Conservation (phyloP, 64 coral and sea anemone genomes). For the Dendronephthya gigantea region DNA sequence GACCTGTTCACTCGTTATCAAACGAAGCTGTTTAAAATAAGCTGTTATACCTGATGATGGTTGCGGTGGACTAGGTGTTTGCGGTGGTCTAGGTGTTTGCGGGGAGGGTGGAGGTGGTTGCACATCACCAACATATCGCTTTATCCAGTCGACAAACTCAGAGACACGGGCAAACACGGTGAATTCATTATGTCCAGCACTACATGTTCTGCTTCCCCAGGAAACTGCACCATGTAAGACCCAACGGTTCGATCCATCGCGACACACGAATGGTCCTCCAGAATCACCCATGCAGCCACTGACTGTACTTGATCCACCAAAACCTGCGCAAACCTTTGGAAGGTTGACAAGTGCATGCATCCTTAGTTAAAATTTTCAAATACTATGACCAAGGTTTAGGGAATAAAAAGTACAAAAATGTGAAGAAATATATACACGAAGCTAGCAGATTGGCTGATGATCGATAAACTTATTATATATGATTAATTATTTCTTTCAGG, state of each 20-base stretch:
- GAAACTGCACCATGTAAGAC: conserved; percentile 33
- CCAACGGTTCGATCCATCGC: not conserved
- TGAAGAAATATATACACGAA: no score
- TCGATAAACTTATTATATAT: no score
- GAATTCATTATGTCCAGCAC: conserved; percentile 36
- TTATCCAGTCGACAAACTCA: conserved; percentile 45
- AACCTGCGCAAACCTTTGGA: conserved; percentile 39
- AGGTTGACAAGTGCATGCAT: not conserved
- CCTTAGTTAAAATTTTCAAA: no score
- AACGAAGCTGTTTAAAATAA: no score
- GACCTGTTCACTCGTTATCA: no score
- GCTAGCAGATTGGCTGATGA: no score
- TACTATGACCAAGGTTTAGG: no score
- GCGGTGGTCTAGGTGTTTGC: no score
- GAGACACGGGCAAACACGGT: conserved; percentile 43
- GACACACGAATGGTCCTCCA: conserved; percentile 43
- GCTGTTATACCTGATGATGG: no score
- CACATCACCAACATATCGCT: conserved; percentile 17
- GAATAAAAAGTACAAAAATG: no score
- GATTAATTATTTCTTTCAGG: no score
- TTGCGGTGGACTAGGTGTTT: no score
- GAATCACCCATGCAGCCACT: conserved; percentile 51
- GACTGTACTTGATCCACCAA: conserved; percentile 33
- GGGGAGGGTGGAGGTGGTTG: conserved; percentile 6
- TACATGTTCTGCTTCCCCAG: conserved; percentile 51